Percentiles rank a stretch among this genome's conserved stretches.
phyloP scores from a whole-genome alignment of 2,797 vertebrate species.

The Anas bahamensis region DNA sequence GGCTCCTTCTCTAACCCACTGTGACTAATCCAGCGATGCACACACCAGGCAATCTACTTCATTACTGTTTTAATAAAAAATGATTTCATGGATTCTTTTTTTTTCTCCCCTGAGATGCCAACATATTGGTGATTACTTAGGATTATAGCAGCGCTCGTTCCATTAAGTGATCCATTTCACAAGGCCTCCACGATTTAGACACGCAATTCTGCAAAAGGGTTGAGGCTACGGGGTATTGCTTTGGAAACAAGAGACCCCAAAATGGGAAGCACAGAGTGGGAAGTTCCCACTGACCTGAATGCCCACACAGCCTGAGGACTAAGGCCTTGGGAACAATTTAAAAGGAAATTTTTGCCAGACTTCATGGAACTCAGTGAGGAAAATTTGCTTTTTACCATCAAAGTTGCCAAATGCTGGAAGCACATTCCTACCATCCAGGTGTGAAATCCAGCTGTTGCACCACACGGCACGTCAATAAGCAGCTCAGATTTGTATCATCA shows the following conservation, averaged over 20 bases:
- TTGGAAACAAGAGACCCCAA: not conserved
- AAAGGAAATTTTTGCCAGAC: not conserved
- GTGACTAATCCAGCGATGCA: not conserved
- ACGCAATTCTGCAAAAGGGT: not conserved
- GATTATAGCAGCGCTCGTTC: not conserved
- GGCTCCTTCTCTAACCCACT: not conserved
- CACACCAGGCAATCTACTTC: slow-evolving; percentile 24
- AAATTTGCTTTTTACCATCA: not conserved
- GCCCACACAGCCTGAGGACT: accelerated
- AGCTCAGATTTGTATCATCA: not conserved
- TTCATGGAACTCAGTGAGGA: accelerated
- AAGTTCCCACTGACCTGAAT: not conserved
- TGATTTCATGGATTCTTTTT: not conserved
- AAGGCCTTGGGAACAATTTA: not conserved
- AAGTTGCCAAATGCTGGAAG: not conserved
- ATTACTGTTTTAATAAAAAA: slow-evolving; percentile 12
- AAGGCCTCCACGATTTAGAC: not conserved
- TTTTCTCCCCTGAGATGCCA: not conserved
- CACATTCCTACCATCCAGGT: not conserved
- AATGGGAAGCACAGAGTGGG: not conserved
- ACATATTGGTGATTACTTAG: slow-evolving; percentile 22
- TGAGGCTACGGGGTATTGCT: not conserved
- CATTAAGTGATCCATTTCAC: not conserved
- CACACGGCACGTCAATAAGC: not conserved
- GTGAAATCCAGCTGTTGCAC: not conserved